Evolutionary conservation across 2,888 invertebrate species (phyloP).

Genomic region (Nasonia oneida): DNA sequence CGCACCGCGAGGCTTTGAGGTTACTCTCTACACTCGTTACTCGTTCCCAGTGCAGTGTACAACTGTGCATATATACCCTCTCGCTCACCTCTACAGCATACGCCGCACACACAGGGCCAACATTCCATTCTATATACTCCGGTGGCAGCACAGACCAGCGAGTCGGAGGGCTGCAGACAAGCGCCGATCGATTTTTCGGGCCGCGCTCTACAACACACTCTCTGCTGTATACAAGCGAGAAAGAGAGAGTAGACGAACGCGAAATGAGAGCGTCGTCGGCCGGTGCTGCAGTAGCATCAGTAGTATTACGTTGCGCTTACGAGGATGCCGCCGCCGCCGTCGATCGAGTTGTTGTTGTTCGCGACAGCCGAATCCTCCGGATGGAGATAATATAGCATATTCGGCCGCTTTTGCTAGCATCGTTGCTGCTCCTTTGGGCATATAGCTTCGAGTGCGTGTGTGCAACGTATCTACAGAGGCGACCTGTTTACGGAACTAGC

Average conservation of each 20-base stretch:
- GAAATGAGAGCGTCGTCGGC: neutral
- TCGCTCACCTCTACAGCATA: neutral
- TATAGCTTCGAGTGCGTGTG: neutral
- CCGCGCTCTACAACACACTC: neutral
- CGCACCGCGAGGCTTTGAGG: neutral
- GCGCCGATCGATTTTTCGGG: conserved; percentile 3
- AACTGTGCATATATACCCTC: neutral
- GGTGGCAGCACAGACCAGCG: neutral
- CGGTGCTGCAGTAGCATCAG: neutral
- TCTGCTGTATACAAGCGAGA: neutral
- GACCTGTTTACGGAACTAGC: neutral
- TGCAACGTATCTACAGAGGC: neutral
- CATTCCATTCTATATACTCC: neutral
- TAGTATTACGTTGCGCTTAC: neutral
- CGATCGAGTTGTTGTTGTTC: neutral
- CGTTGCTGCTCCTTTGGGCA: neutral
- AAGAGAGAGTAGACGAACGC: neutral
- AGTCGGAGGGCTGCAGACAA: neutral
- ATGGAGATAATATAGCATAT: neutral
- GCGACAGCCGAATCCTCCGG: neutral
- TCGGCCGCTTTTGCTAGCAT: neutral
- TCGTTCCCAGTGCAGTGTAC: neutral
- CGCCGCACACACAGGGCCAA: neutral
- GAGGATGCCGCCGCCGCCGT: neutral
- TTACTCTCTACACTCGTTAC: neutral